Conservation (phyloP, 2,113 vertebrate species). For the Sinosuthora webbiana region DNA sequence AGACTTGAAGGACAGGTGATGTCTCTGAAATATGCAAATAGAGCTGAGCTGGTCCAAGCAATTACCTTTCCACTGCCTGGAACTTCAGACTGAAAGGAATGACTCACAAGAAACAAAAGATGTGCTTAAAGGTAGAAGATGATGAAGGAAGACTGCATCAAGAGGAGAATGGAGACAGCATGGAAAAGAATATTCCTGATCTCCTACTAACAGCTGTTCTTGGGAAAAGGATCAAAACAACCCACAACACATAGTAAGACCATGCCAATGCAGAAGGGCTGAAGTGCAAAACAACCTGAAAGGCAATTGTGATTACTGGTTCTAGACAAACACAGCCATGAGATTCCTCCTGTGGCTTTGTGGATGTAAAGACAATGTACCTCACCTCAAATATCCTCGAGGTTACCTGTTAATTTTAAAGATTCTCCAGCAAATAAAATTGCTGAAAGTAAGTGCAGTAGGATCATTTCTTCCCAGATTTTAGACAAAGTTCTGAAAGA, state of each 20-base stretch:
- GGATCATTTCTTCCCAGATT: neutral
- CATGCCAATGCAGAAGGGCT: neutral
- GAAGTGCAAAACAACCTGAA: neutral
- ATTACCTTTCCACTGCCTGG: constrained; percentile 61
- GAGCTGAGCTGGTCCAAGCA: constrained; percentile 46
- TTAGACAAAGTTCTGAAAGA: neutral
- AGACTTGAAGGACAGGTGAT: constrained; percentile 68
- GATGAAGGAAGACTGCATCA: constrained; percentile 21
- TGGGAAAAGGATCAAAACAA: neutral
- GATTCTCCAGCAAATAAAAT: neutral
- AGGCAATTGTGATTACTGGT: neutral
- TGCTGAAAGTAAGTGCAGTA: neutral
- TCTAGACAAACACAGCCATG: neutral
- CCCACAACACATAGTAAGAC: neutral
- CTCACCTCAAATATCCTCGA: neutral
- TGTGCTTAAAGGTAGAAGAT: constrained; percentile 24
- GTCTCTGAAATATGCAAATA: constrained; percentile 69
- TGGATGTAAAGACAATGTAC: neutral
- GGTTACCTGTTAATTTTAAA: neutral
- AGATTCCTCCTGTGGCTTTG: neutral
- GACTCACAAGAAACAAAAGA: constrained; percentile 60
- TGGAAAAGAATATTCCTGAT: neutral
- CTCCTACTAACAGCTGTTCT: neutral
- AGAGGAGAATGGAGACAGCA: neutral
- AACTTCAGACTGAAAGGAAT: constrained; percentile 49